These are phyloP conservation scores for Chelmon rostratus DNA, from an alignment of 2,797 vertebrate genomes.

Conservation along the genomic window DNA sequence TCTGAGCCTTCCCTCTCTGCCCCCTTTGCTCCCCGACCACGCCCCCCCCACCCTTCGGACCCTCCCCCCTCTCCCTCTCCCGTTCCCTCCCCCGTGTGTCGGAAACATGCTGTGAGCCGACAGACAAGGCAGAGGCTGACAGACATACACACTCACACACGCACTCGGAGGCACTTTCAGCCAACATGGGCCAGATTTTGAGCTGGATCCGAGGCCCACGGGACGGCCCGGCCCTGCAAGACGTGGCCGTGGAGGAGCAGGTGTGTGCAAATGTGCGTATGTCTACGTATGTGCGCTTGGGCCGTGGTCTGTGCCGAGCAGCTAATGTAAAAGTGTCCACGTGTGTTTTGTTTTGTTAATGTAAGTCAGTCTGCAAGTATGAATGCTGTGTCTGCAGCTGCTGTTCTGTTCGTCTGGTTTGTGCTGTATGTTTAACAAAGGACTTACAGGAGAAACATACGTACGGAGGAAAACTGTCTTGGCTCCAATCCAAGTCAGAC, in stretches of 20 bases:
- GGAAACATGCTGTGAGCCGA: conserved; percentile 80
- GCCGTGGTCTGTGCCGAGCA: conserved; percentile 24
- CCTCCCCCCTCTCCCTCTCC: conserved; percentile 36
- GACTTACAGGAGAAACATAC: conserved; percentile 49
- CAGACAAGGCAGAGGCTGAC: conserved; percentile 64
- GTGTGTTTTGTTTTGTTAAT: conserved; percentile 58
- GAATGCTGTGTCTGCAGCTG: not conserved
- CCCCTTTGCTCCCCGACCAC: conserved; percentile 54
- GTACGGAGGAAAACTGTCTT: conserved; percentile 57
- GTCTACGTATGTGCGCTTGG: conserved; percentile 11
- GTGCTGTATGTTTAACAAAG: conserved; percentile 29
- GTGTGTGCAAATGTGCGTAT: conserved; percentile 69
- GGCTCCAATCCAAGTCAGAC: conserved; percentile 61
- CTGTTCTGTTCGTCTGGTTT: conserved; percentile 5
- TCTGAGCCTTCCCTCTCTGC: conserved; percentile 38
- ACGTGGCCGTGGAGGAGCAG: conserved; percentile 85
- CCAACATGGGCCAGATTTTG: conserved; percentile 86
- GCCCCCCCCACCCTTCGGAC: conserved; percentile 34
- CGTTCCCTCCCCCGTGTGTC: conserved; percentile 38
- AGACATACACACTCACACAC: conserved; percentile 40
- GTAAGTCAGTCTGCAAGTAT: not conserved
- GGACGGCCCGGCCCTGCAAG: conserved; percentile 75
- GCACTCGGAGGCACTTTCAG: conserved; percentile 52
- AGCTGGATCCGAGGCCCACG: conserved; percentile 84
- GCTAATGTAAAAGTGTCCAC: conserved; percentile 42